A percentile compares a stretch with the other conserved stretches of the same genome.
Evolutionary conservation across 64 coral and sea anemone species (phyloP).

Genomic region (Stylophora pistillata): DNA sequence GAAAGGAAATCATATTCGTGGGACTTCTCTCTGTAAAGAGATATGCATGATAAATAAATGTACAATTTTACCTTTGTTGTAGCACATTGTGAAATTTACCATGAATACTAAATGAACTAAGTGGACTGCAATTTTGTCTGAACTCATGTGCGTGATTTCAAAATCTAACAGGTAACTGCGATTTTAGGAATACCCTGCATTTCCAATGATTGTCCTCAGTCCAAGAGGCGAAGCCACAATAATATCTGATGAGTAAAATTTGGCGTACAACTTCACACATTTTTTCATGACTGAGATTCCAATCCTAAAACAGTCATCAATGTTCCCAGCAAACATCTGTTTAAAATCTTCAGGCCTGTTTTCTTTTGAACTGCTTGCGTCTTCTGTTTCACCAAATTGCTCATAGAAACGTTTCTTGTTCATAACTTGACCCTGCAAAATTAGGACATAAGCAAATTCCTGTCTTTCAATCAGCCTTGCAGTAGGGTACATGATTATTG

Average conservation of each 20-base stretch:
- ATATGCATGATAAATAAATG: background rate
- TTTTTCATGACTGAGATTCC: constrained; percentile 84
- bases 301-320: constrained; percentile 94
- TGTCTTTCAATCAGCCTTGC: background rate
- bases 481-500: no score
- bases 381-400: constrained; percentile 63
- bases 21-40: constrained; percentile 74
- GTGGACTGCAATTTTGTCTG: no score
- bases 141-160: no score
- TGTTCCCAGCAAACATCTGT: constrained; percentile 93
- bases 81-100: no score
- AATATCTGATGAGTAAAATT: constrained; percentile 91
- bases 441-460: no score
- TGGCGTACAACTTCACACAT: constrained; percentile 68
- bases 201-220: constrained; percentile 84
- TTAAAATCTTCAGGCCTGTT: constrained; percentile 74
- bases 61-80: no score
- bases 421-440: constrained; percentile 93
- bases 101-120: no score
- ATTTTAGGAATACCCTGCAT: constrained; percentile 53
- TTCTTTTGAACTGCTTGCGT: constrained; percentile 22
- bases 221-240: constrained; percentile 91
- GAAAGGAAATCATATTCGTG: constrained; percentile 91
- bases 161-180: no score
- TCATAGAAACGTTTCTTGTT: constrained; percentile 91